phyloP scores from a whole-genome alignment of 2,888 invertebrate genomes.

The Drosophila demipolita region DNA sequence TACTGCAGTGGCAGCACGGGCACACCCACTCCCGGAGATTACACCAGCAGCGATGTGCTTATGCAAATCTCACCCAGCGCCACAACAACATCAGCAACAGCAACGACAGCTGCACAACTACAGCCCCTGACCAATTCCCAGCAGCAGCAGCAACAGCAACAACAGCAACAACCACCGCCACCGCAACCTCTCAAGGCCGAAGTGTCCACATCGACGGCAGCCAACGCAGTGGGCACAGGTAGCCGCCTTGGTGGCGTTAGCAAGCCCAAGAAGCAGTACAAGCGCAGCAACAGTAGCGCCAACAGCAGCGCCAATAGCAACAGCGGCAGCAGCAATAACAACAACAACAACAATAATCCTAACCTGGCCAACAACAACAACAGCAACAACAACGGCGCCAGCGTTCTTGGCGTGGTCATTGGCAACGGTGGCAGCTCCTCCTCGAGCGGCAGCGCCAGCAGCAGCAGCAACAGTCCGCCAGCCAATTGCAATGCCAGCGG shows the following conservation, averaged over 20 bases:
- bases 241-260: constrained; percentile 84
- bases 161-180: constrained; percentile 42
- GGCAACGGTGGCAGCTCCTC: constrained; percentile 74
- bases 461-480: constrained; percentile 80
- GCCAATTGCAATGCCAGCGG: constrained; percentile 75
- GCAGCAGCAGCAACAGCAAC: constrained; percentile 55
- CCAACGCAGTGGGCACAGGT: constrained; percentile 13
- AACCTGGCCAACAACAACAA: constrained; percentile 83
- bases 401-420: constrained; percentile 61
- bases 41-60: constrained; percentile 75
- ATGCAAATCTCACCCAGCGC: constrained; percentile 85
- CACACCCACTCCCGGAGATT: constrained; percentile 83
- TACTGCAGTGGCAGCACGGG: constrained; percentile 86
- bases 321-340: constrained; percentile 87
- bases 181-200: constrained; percentile 83
- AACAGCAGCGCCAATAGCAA: constrained; percentile 84
- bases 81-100: constrained; percentile 58
- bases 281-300: constrained; percentile 86
- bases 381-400: constrained; percentile 57
- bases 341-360: constrained; percentile 85
- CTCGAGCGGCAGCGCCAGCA: constrained; percentile 71
- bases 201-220: constrained; percentile 86
- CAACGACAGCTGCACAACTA: constrained; percentile 49
- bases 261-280: constrained; percentile 89
- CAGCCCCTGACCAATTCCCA: constrained; percentile 62